phyloP scores from a whole-genome alignment of 2,113 vertebrate species.

The Carassius carassius region DNA sequence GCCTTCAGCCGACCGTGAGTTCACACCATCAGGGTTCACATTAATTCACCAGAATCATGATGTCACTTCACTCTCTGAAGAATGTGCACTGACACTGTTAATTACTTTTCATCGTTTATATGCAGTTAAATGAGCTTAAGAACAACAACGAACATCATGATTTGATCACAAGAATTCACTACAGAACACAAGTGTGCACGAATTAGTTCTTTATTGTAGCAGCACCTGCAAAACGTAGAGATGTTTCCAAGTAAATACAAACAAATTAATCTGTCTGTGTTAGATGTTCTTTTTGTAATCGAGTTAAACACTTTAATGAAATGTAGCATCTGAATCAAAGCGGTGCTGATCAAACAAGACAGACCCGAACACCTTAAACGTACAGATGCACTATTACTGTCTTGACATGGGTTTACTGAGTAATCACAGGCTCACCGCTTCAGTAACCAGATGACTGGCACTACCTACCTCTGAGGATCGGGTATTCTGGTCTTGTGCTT shows the following conservation, averaged over 20 bases:
- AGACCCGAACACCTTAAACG: slow-evolving; percentile 40
- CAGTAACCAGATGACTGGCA: slow-evolving; percentile 33
- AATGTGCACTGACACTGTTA: background rate
- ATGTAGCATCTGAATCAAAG: slow-evolving; percentile 32
- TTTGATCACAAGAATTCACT: background rate
- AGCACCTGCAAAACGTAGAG: slow-evolving; percentile 1
- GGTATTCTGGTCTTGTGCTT: slow-evolving; percentile 32
- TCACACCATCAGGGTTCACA: slow-evolving; percentile 30
- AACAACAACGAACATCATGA: background rate
- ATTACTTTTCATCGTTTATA: background rate
- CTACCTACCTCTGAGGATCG: slow-evolving; percentile 73
- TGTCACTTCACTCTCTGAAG: slow-evolving; percentile 2
- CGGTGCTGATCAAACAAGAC: slow-evolving; percentile 28
- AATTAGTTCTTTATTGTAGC: background rate
- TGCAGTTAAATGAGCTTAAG: background rate
- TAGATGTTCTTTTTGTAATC: background rate
- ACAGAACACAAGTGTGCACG: slow-evolving; percentile 25
- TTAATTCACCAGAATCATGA: slow-evolving; percentile 18
- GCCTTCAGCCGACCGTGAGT: slow-evolving; percentile 39
- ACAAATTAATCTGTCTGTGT: background rate
- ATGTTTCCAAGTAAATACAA: background rate
- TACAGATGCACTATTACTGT: slow-evolving; percentile 19
- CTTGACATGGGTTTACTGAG: slow-evolving; percentile 28
- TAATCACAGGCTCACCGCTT: background rate
- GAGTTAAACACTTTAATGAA: slow-evolving; percentile 18